These are phyloP conservation scores for Aquatica leii DNA, from an alignment of 2,888 invertebrate species.

Conservation along the genomic window DNA sequence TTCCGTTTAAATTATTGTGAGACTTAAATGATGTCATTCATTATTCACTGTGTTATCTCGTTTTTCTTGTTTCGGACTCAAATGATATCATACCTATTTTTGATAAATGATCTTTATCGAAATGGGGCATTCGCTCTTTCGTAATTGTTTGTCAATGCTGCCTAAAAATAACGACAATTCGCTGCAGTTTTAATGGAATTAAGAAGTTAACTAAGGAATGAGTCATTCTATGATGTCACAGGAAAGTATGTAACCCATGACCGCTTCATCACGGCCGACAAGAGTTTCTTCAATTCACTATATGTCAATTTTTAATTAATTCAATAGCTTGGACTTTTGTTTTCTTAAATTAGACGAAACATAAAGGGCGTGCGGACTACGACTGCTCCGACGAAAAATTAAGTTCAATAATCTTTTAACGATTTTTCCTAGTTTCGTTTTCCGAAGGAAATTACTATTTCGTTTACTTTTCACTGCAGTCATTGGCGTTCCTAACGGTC, in stretches of 20 bases:
- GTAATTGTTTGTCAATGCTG: too few relatives aligned
- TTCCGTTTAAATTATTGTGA: background rate
- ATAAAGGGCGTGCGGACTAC: too few relatives aligned
- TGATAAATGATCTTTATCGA: constrained; percentile 18
- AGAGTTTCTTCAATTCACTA: background rate
- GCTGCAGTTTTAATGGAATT: constrained; percentile 8
- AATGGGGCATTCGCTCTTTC: constrained; percentile 17
- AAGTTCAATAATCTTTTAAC: too few relatives aligned
- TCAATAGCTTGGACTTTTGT: background rate
- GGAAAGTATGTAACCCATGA: constrained; percentile 10
- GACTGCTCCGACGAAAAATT: too few relatives aligned
- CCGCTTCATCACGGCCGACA: background rate
- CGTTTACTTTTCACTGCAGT: too few relatives aligned
- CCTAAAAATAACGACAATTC: too few relatives aligned
- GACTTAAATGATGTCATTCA: constrained; percentile 20
- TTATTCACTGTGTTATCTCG: constrained; percentile 1
- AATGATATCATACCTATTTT: constrained; percentile 30
- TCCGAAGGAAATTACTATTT: too few relatives aligned
- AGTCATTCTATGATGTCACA: constrained; percentile 19
- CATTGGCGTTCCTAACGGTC: too few relatives aligned
- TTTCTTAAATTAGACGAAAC: background rate
- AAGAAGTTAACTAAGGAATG: constrained; percentile 7
- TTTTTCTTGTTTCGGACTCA: constrained; percentile 18
- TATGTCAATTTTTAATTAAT: background rate
- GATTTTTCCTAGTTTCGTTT: too few relatives aligned